A percentile compares a stretch with the other conserved stretches of the same genome.
These are phyloP conservation scores for Lochmaea capreae DNA, from an alignment of 2,888 invertebrate genomes.

Conservation along the genomic window DNA sequence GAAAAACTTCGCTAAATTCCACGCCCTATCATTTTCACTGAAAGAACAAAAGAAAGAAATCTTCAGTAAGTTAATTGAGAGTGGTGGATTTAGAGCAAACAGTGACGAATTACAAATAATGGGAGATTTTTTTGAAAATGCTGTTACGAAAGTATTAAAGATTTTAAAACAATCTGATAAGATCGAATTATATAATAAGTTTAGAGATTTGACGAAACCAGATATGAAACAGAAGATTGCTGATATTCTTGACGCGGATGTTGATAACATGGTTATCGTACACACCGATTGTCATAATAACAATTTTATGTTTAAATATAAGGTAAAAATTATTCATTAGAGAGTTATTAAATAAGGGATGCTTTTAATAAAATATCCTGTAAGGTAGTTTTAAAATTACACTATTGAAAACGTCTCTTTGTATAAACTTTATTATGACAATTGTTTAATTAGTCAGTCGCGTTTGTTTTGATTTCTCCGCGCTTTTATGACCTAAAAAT, in stretches of 20 bases:
- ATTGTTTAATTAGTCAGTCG: no score
- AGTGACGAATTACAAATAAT: neutral
- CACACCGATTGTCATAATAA: slow-evolving; percentile 36
- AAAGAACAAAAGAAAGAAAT: slow-evolving; percentile 33
- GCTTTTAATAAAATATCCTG: no score
- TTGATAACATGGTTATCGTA: slow-evolving; percentile 21
- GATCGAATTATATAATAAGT: slow-evolving; percentile 13
- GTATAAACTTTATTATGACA: no score
- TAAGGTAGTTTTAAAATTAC: no score
- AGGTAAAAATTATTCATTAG: slow-evolving; percentile 16
- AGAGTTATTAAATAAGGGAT: no score
- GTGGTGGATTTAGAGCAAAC: neutral
- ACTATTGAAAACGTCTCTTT: no score
- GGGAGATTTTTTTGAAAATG: neutral
- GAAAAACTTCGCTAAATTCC: slow-evolving; percentile 43
- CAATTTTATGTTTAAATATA: slow-evolving; percentile 32
- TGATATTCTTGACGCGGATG: slow-evolving; percentile 15
- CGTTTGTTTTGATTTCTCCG: no score
- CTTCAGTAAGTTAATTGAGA: slow-evolving; percentile 21
- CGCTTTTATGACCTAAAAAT: no score
- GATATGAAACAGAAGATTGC: slow-evolving; percentile 18
- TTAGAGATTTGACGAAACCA: slow-evolving; percentile 16
- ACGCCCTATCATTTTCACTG: slow-evolving; percentile 47
- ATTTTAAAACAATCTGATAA: slow-evolving; percentile 20
- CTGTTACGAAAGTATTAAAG: neutral